These are phyloP conservation scores for Blennius ocellaris DNA, from an alignment of 2,113 vertebrate species.

Conservation along the genomic window DNA sequence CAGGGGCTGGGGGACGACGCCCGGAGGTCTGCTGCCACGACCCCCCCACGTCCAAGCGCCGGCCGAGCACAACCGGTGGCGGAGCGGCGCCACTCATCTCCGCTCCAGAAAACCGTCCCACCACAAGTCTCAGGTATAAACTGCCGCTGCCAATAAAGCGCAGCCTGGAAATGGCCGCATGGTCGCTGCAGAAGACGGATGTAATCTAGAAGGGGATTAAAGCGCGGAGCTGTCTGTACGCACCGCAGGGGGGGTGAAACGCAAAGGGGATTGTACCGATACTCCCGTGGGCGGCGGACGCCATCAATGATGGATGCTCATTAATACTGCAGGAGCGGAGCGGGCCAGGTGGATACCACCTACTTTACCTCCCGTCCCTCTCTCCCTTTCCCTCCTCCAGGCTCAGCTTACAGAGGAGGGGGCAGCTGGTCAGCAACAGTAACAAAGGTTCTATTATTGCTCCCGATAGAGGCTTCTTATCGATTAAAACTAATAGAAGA, in stretches of 20 bases:
- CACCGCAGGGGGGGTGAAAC: slow-evolving; percentile 16
- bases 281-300: slow-evolving; percentile 42
- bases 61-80: slow-evolving; percentile 22
- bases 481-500: too few relatives aligned
- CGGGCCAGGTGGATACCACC: slow-evolving; percentile 64
- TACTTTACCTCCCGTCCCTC: slow-evolving; percentile 28
- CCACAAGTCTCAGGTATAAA: too few relatives aligned
- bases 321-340: slow-evolving; percentile 76
- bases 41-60: slow-evolving; percentile 44
- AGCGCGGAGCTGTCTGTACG: not conserved
- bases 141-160: not conserved
- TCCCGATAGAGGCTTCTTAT: too few relatives aligned
- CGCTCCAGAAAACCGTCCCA: too few relatives aligned
- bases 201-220: not conserved
- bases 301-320: slow-evolving; percentile 78
- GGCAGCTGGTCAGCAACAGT: slow-evolving; percentile 23
- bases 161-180: not conserved
- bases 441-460: too few relatives aligned
- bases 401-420: slow-evolving; percentile 68
- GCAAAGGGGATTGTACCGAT: slow-evolving; percentile 25
- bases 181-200: not conserved
- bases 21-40: slow-evolving; percentile 53
- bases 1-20: slow-evolving; percentile 32
- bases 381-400: slow-evolving; percentile 35
- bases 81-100: slow-evolving; percentile 54